These are phyloP conservation scores for Gortyna flavago DNA, from an alignment of 2,888 invertebrate species.

Conservation along the genomic window DNA sequence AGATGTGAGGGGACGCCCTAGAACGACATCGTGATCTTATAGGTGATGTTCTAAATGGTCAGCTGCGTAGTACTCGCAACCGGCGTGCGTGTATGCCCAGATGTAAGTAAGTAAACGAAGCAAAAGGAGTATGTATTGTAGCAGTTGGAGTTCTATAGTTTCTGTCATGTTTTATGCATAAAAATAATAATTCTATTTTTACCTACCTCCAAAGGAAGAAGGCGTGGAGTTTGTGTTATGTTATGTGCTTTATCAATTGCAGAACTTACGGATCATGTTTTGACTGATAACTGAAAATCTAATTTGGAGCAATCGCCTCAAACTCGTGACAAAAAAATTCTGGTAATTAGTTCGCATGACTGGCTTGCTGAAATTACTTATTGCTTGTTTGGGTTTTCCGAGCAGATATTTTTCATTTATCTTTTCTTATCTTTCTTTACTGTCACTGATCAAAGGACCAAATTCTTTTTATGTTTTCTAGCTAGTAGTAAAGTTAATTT, in stretches of 20 bases:
- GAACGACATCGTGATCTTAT: neutral
- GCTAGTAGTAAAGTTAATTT: neutral
- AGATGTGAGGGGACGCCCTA: neutral
- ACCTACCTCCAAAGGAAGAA: neutral
- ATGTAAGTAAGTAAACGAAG: neutral
- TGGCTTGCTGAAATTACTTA: neutral
- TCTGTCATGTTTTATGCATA: neutral
- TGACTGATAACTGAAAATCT: neutral
- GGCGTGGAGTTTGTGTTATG: neutral
- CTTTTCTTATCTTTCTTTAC: neutral
- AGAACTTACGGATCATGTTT: neutral
- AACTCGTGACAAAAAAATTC: neutral
- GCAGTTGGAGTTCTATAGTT: neutral
- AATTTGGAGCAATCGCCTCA: neutral
- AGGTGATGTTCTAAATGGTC: neutral
- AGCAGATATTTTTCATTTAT: neutral
- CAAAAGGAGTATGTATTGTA: neutral
- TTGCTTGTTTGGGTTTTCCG: neutral
- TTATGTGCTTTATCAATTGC: neutral
- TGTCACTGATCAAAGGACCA: neutral
- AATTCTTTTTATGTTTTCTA: neutral
- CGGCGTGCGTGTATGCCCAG: neutral
- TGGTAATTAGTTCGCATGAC: conserved; percentile 5
- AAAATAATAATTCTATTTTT: neutral
- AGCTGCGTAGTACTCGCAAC: neutral